Percentiles rank a stretch among this genome's conserved stretches.
Evolutionary conservation across 2,113 vertebrate genomes (phyloP).

Genomic region (Sinocyclocheilus anophthalmus): DNA sequence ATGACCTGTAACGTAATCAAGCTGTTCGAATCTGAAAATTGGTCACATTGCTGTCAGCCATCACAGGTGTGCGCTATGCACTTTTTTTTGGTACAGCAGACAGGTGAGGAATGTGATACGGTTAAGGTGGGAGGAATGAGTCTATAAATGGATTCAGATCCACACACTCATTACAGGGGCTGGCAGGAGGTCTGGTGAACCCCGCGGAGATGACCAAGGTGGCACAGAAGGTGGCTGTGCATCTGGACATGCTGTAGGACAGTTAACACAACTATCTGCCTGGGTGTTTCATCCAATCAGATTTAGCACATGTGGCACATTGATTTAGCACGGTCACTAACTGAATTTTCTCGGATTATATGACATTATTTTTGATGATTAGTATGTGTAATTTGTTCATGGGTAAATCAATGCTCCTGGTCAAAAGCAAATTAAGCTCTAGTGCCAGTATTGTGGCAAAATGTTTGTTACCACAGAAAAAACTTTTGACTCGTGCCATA

Average conservation of each 20-base stretch:
- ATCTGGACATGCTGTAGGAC: constrained; percentile 21
- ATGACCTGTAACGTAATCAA: constrained; percentile 14
- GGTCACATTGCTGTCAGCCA: neutral
- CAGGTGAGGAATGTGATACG: constrained; percentile 5
- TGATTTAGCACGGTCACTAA: neutral
- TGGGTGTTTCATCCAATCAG: neutral
- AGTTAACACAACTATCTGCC: neutral
- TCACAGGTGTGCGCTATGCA: neutral
- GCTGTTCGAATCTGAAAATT: neutral
- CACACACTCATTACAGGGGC: constrained; percentile 44
- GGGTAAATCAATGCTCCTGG: neutral
- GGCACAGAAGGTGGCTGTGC: neutral
- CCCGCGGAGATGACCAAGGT: constrained; percentile 30
- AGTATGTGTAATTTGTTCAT: neutral
- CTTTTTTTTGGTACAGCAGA: neutral
- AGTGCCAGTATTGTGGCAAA: neutral
- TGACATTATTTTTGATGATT: constrained; percentile 3
- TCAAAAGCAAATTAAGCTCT: neutral
- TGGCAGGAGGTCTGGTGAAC: constrained; percentile 22
- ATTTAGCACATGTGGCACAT: neutral
- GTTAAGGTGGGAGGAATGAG: constrained; percentile 3
- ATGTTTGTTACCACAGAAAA: neutral
- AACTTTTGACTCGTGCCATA: neutral
- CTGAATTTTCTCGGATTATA: neutral
- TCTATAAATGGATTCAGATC: constrained; percentile 40